These are phyloP conservation scores for Machimus rusticus DNA, from an alignment of 2,888 invertebrate genomes.

Conservation along the genomic window DNA sequence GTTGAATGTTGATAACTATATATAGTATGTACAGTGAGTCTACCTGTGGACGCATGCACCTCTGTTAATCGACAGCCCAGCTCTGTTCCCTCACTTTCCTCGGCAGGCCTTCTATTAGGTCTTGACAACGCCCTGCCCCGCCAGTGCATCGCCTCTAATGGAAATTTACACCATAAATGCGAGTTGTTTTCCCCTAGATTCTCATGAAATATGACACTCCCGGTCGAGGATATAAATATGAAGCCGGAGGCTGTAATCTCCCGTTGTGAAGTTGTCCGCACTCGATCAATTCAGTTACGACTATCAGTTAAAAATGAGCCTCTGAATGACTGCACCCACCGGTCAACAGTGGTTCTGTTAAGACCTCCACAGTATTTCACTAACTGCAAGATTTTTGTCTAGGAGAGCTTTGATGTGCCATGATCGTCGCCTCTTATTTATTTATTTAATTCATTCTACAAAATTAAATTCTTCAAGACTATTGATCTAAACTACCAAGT, in stretches of 20 bases:
- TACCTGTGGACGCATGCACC: background rate
- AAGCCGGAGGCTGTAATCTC: background rate
- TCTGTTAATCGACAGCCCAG: background rate
- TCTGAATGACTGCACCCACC: background rate
- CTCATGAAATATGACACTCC: background rate
- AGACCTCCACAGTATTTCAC: background rate
- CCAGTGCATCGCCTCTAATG: background rate
- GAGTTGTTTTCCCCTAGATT: background rate
- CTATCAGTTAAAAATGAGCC: background rate
- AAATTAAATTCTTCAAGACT: too few relatives aligned
- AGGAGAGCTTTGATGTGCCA: too few relatives aligned
- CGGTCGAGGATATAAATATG: background rate
- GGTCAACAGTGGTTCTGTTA: background rate
- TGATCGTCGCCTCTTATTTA: too few relatives aligned
- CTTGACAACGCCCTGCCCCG: background rate
- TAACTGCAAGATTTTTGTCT: too few relatives aligned
- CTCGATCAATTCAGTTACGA: background rate
- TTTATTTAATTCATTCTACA: too few relatives aligned
- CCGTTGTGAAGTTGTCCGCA: background rate
- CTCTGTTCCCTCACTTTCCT: background rate
- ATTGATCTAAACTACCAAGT: too few relatives aligned
- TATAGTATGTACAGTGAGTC: background rate
- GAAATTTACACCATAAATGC: constrained; percentile 12
- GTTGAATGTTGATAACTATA: background rate
- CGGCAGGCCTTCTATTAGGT: background rate